Evolutionary conservation across 2,113 vertebrate species (phyloP), one percentile per base, ranked within the genome.

Genomic region (Ailuropoda melanoleuca): DNA sequence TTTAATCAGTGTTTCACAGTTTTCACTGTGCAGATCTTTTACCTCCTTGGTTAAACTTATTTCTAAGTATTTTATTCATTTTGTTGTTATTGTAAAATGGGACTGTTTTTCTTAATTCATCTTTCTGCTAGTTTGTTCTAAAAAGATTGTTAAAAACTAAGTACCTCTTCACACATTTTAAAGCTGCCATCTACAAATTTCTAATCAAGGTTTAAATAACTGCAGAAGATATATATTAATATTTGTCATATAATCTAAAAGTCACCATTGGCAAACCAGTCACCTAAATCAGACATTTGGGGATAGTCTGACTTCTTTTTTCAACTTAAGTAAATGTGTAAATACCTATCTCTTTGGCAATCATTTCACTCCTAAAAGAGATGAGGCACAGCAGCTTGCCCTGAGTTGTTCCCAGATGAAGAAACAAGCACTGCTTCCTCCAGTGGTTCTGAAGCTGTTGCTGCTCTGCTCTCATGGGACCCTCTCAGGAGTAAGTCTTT

Each of bases 191-290:
- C 48, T 88, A 48, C 8, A 74, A 72, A 95, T 88, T 93, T 82
- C 48, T 85, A 87, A 74, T 92, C 13, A 87, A 93, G 11, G 43
- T 93, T 96, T 92, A 96, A 96, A 70, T 78, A 92, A n/a, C 78
- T 92, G 39, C n/a, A 95, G 64, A 93, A 26, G 39, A 84, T 86
- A 64, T 11, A 70, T 88, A 78, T 93, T 96, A 81, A 74, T 8
- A 29, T 92, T 29, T 88, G 29, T 39, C 39, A 81, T 95, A 56
- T 81, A 93, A 68, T 89, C 48, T 92, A 75, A 85, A 90, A 80
- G 46, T 95, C 26, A 24, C 62, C 31, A 31, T 29, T 93, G 86
- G 90, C 23, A 91, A 95, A 58, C 31, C 23, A 91, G 37, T 82
- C 6, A 55, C 6, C 50, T 58, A 95, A 92, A 84, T 85, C 46